A percentile compares a stretch with the other conserved stretches of the same genome.
phyloP scores from a whole-genome alignment of 2,113 vertebrate species.

The Pteropus alecto region DNA sequence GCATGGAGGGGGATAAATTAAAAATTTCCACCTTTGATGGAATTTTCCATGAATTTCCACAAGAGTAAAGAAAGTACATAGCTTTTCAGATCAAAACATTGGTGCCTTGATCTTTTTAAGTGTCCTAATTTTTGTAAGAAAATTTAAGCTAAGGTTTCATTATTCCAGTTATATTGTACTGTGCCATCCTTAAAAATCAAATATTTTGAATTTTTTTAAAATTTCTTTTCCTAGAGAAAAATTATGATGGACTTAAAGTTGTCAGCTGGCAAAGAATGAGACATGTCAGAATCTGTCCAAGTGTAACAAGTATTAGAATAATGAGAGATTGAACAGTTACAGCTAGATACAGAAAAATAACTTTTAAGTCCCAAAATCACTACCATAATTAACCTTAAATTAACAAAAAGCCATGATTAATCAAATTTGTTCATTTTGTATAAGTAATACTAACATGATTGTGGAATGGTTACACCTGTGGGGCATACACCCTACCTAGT shows the following conservation, averaged over 20 bases:
- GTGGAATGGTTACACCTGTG: constrained; percentile 64
- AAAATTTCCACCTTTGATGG: constrained; percentile 37
- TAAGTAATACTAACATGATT: constrained; percentile 79
- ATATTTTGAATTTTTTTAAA: constrained; percentile 23
- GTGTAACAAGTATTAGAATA: background rate
- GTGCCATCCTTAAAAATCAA: constrained; percentile 50
- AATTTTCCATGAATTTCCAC: constrained; percentile 64
- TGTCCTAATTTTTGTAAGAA: constrained; percentile 78
- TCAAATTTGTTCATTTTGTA: constrained; percentile 82
- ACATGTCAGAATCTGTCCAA: constrained; percentile 43
- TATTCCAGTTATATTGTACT: constrained; percentile 82
- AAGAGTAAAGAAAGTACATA: constrained; percentile 64
- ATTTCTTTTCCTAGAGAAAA: constrained; percentile 32
- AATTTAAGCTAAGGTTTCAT: constrained; percentile 87
- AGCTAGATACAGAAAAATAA: constrained; percentile 70
- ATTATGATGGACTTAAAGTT: constrained; percentile 27
- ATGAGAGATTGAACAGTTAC: background rate
- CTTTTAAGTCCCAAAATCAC: constrained; percentile 68
- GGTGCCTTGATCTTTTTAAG: constrained; percentile 65
- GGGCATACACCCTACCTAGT: constrained; percentile 80
- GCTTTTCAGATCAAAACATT: constrained; percentile 71
- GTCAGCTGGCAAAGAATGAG: constrained; percentile 38
- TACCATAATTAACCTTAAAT: constrained; percentile 80
- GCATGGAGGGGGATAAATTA: background rate
- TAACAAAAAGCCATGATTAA: constrained; percentile 81